phyloP scores from a whole-genome alignment of 2,113 vertebrate genomes.

The Corythoichthys haematopterus region DNA sequence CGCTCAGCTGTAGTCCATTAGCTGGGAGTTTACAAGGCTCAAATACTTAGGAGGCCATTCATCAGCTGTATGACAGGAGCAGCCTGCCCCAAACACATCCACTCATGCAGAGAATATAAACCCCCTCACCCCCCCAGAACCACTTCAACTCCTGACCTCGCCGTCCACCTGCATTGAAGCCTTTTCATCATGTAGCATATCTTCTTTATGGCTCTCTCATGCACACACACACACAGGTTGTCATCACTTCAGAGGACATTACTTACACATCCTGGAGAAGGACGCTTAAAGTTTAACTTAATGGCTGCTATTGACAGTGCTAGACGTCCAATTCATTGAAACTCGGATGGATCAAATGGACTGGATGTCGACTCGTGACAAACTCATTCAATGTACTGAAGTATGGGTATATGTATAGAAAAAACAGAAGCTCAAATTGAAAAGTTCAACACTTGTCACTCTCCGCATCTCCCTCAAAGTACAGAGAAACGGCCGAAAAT shows the following conservation, averaged over 20 bases:
- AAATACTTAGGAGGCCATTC: slow-evolving; percentile 53
- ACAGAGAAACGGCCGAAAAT: slow-evolving; percentile 11
- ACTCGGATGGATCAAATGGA: too few relatives aligned
- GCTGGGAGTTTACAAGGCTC: slow-evolving; percentile 49
- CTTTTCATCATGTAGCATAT: slow-evolving; percentile 55
- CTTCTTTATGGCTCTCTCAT: slow-evolving; percentile 44
- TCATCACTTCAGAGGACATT: slow-evolving; percentile 2
- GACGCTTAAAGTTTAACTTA: not conserved
- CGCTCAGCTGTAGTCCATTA: slow-evolving; percentile 60
- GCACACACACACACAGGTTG: not conserved
- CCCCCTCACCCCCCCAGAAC: slow-evolving; percentile 12
- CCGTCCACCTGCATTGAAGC: slow-evolving; percentile 54
- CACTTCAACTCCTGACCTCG: slow-evolving; percentile 62
- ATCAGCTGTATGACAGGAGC: slow-evolving; percentile 54
- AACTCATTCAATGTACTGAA: too few relatives aligned
- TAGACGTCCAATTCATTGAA: too few relatives aligned
- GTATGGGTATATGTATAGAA: not conserved
- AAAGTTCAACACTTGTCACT: slow-evolving; percentile 10
- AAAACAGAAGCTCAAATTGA: slow-evolving; percentile 24
- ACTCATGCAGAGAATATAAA: slow-evolving; percentile 49
- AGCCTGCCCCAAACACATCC: slow-evolving; percentile 47
- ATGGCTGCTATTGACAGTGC: too few relatives aligned
- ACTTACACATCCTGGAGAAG: not conserved
- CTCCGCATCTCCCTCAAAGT: slow-evolving; percentile 2
- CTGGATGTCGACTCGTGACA: too few relatives aligned